These are phyloP conservation scores for Sitta carolinensis DNA, from an alignment of 2,797 vertebrate species.

Conservation along the genomic window DNA sequence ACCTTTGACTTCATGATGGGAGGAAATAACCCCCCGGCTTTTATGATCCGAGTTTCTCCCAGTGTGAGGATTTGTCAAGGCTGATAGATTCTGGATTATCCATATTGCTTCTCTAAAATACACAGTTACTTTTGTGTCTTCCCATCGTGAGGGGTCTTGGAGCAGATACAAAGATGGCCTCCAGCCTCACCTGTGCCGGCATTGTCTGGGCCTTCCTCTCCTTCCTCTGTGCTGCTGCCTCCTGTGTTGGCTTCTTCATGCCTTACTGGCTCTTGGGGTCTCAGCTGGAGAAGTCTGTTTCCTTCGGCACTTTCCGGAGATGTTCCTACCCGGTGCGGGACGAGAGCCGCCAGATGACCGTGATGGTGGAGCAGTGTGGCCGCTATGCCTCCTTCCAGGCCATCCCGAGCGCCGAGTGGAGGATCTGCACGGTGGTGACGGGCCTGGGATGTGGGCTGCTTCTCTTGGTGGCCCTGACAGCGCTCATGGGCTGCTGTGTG, in stretches of 20 bases:
- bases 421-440: slow-evolving; percentile 93
- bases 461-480: slow-evolving; percentile 92
- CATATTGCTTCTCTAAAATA: background rate
- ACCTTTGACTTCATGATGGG: slow-evolving; percentile 30
- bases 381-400: slow-evolving; percentile 94
- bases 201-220: slow-evolving; percentile 91
- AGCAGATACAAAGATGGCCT: slow-evolving; percentile 79
- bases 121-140: background rate
- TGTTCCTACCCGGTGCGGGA: slow-evolving; percentile 95
- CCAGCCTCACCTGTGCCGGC: slow-evolving; percentile 90
- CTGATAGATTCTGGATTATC: slow-evolving; percentile 27
- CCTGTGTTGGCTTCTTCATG: slow-evolving; percentile 98
- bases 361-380: slow-evolving; percentile 98
- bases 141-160: background rate
- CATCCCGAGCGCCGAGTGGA: slow-evolving; percentile 94
- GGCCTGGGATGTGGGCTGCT: slow-evolving; percentile 95
- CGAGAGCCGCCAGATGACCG: slow-evolving; percentile 87
- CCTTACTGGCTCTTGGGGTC: slow-evolving; percentile 96
- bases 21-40: background rate
- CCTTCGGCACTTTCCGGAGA: slow-evolving; percentile 94
- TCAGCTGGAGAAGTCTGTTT: slow-evolving; percentile 93
- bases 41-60: background rate
- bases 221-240: slow-evolving; percentile 88
- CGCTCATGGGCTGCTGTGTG: slow-evolving; percentile 96
- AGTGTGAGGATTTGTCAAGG: background rate